Evolutionary conservation across 1,140 invertebrate species (phyloP).

Genomic region (Nasonia longicornis): DNA sequence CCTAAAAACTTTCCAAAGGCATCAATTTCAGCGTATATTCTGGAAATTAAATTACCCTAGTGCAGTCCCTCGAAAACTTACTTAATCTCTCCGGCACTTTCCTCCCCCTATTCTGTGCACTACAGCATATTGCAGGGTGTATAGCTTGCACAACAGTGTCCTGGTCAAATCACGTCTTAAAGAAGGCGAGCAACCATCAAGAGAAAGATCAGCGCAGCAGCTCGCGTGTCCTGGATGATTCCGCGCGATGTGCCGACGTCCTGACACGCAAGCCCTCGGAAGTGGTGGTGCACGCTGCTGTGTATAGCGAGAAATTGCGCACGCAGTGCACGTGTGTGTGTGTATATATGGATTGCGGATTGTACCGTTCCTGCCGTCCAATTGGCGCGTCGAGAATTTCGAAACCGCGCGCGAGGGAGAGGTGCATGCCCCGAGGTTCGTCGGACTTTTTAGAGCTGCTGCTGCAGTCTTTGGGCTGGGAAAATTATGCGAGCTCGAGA

Average conservation of each 20-base stretch:
- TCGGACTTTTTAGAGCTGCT: neutral
- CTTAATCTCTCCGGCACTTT: neutral
- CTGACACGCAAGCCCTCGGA: neutral
- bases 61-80: neutral
- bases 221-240: constrained; percentile 21
- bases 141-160: neutral
- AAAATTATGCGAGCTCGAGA: neutral
- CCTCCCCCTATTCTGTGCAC: neutral
- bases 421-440: neutral
- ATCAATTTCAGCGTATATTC: too few relatives aligned
- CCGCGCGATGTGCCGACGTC: neutral
- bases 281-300: neutral
- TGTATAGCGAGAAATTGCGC: neutral
- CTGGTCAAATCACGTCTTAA: neutral
- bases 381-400: constrained; percentile 5
- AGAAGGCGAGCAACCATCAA: neutral
- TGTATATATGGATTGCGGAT: neutral
- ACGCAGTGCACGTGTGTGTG: neutral
- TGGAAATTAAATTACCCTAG: too few relatives aligned
- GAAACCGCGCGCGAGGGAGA: neutral
- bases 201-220: constrained; percentile 10
- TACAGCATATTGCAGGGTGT: neutral
- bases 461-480: neutral
- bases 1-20: too few relatives aligned
- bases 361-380: neutral